Evolutionary conservation across 2,888 invertebrate species (phyloP).

Genomic region (Ectemnius continuus): DNA sequence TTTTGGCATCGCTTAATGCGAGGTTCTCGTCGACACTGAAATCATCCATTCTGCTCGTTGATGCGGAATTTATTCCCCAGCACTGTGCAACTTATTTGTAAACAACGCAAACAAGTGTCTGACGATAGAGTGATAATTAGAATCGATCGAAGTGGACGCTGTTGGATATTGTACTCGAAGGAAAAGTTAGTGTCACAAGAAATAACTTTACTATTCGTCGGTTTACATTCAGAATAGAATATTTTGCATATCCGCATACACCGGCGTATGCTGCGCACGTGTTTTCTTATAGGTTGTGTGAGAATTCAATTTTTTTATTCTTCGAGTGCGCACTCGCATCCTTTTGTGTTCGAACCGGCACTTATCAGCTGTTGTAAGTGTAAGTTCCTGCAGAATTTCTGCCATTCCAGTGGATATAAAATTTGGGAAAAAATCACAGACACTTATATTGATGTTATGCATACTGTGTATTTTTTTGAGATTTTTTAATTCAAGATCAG

Average conservation of each 20-base stretch:
- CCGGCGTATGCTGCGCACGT: not conserved
- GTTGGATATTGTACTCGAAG: not conserved
- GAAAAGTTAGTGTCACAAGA: too few relatives aligned
- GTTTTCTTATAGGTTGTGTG: not conserved
- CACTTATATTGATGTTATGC: not conserved
- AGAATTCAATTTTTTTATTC: not conserved
- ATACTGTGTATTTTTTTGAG: too few relatives aligned
- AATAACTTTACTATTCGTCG: too few relatives aligned
- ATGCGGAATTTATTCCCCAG: too few relatives aligned
- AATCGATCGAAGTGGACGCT: not conserved
- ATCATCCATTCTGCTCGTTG: not conserved
- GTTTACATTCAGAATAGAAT: too few relatives aligned
- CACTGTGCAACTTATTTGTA: too few relatives aligned
- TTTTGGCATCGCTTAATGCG: conserved; percentile 53
- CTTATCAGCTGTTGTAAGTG: not conserved
- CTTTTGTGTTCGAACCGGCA: not conserved
- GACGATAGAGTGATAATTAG: too few relatives aligned
- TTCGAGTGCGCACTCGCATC: not conserved
- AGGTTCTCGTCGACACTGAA: conserved; percentile 18
- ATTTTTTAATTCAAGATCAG: not conserved
- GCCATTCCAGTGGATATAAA: too few relatives aligned
- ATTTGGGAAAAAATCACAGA: not conserved
- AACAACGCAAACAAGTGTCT: too few relatives aligned
- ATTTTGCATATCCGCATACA: not conserved
- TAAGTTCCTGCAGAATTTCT: too few relatives aligned